phyloP scores from a whole-genome alignment of 2,888 invertebrate species.

The Apodemia zela region DNA sequence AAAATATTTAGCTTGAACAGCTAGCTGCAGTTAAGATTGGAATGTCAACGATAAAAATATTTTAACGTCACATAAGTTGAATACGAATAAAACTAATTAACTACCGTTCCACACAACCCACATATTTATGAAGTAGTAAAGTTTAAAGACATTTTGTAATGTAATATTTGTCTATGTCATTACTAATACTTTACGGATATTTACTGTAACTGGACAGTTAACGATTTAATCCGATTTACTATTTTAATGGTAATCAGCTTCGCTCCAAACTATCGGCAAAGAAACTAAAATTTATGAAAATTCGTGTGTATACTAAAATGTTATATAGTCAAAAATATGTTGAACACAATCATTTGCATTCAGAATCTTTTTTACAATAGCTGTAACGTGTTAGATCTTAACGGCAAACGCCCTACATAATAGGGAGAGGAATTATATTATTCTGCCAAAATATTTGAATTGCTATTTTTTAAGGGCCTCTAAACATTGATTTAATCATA shows the following conservation, averaged over 20 bases:
- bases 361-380: no score
- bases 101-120: not conserved
- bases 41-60: conserved; percentile 8
- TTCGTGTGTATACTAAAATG: no score
- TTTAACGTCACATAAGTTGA: not conserved
- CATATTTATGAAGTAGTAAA: conserved; percentile 11
- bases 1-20: no score
- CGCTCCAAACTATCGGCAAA: not conserved
- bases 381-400: no score
- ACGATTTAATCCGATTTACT: not conserved
- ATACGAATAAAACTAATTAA: conserved; percentile 12
- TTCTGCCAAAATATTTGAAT: no score
- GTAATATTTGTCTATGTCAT: conserved; percentile 5
- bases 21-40: conserved; percentile 11
- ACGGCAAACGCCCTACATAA: no score
- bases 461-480: no score
- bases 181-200: not conserved
- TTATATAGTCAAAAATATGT: no score
- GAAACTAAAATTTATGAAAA: not conserved
- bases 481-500: no score
- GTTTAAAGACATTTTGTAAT: conserved; percentile 5
- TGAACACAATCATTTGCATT: no score
- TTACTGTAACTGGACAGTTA: not conserved
- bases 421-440: no score
- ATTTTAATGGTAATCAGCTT: not conserved